Evolutionary conservation across 2,113 vertebrate genomes (phyloP).

Genomic region (Aldabrachelys gigantea): DNA sequence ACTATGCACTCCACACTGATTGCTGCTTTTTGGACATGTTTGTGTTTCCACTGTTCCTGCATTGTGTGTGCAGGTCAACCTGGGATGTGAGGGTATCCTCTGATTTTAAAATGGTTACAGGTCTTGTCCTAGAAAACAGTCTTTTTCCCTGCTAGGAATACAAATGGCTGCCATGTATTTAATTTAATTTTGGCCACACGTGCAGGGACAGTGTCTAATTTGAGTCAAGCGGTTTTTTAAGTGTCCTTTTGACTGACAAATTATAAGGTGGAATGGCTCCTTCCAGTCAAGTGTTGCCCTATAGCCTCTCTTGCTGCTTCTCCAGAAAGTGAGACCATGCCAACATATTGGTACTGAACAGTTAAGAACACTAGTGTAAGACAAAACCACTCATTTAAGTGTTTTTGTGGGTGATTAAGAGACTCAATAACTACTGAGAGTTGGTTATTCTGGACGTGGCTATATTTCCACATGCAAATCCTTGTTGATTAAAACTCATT

Average conservation of each 20-base stretch:
- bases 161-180: background rate
- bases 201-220: background rate
- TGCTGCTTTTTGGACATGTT: background rate
- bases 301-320: background rate
- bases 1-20: background rate
- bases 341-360: background rate
- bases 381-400: background rate
- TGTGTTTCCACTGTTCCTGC: background rate
- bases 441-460: background rate
- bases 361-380: background rate
- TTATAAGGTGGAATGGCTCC: background rate
- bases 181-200: background rate
- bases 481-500: background rate
- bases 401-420: background rate
- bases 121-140: background rate
- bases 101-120: background rate
- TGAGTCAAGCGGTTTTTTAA: background rate
- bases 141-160: background rate
- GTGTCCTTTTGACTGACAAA: background rate
- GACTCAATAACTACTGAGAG: background rate
- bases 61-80: background rate
- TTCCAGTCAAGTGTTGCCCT: background rate
- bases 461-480: background rate
- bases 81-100: background rate
- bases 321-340: background rate